These are phyloP conservation scores for Fragum whitleyi DNA, from an alignment of 2,888 invertebrate species.

Conservation along the genomic window DNA sequence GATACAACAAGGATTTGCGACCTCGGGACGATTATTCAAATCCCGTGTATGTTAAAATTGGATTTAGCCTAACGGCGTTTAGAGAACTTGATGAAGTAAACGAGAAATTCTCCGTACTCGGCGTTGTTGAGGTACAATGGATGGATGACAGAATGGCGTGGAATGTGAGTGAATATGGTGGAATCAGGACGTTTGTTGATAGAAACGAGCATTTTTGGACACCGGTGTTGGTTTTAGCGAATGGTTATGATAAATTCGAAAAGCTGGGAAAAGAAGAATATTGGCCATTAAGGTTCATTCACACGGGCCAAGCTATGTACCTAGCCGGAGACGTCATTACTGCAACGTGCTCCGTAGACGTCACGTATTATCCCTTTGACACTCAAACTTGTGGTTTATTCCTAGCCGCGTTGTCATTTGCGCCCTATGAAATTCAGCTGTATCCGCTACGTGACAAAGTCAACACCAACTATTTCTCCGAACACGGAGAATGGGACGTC, in stretches of 20 bases:
- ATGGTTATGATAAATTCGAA: neutral
- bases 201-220: slow-evolving; percentile 37
- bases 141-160: slow-evolving; percentile 38
- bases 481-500: slow-evolving; percentile 54
- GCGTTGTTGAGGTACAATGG: slow-evolving; percentile 20
- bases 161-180: slow-evolving; percentile 33
- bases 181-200: slow-evolving; percentile 20
- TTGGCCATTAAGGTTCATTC: slow-evolving; percentile 9
- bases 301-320: slow-evolving; percentile 5
- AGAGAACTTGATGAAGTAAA: slow-evolving; percentile 43
- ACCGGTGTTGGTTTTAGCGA: slow-evolving; percentile 35
- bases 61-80: slow-evolving; percentile 24
- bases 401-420: slow-evolving; percentile 22
- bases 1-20: neutral
- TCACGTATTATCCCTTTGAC: slow-evolving; percentile 46
- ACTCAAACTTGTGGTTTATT: slow-evolving; percentile 35
- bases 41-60: neutral
- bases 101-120: slow-evolving; percentile 33
- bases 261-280: slow-evolving; percentile 2
- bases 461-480: slow-evolving; percentile 22
- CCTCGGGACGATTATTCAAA: slow-evolving; percentile 10
- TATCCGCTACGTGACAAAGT: neutral
- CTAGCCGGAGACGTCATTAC: slow-evolving; percentile 30
- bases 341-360: slow-evolving; percentile 36
- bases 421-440: slow-evolving; percentile 23